Conservation (phyloP, 2,797 vertebrate genomes). For the Cirrhinus molitorella region DNA sequence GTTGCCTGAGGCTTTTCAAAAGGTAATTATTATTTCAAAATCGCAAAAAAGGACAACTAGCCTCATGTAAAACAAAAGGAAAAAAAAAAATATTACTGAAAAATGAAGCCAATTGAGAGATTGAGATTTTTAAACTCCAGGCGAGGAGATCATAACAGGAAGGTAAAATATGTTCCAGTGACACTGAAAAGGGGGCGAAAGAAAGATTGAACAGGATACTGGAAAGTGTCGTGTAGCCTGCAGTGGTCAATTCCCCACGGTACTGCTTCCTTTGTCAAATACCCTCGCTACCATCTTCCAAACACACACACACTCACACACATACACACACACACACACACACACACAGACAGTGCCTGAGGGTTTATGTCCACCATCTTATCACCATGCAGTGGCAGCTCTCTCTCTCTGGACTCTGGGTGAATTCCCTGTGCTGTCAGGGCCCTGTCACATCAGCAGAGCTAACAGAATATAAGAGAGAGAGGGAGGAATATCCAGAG, state of each 20-base stretch:
- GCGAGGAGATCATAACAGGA: slow-evolving; percentile 15
- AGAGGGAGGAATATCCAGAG: slow-evolving; percentile 23
- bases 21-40: slow-evolving; percentile 34
- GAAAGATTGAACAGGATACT: slow-evolving; percentile 46
- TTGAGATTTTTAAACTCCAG: not conserved
- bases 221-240: slow-evolving; percentile 44
- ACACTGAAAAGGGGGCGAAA: slow-evolving; percentile 28
- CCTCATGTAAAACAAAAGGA: not conserved
- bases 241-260: slow-evolving; percentile 54
- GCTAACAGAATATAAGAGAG: slow-evolving; percentile 53
- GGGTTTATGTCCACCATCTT: slow-evolving; percentile 61
- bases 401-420: slow-evolving; percentile 52
- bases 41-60: not conserved
- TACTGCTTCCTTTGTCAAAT: slow-evolving; percentile 53
- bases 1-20: slow-evolving; percentile 27
- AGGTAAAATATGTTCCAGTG: slow-evolving; percentile 28
- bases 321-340: slow-evolving; percentile 8
- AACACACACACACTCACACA: slow-evolving; percentile 32
- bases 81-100: not conserved
- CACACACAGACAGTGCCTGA: slow-evolving; percentile 48
- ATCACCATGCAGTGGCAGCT: slow-evolving; percentile 63
- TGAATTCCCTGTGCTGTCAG: slow-evolving; percentile 57
- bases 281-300: slow-evolving; percentile 46
- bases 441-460: slow-evolving; percentile 48
- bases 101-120: not conserved